Percentiles rank a stretch among this genome's conserved stretches.
These are phyloP conservation scores for Agelastica alni DNA, from an alignment of 2,888 invertebrate genomes.

Conservation along the genomic window DNA sequence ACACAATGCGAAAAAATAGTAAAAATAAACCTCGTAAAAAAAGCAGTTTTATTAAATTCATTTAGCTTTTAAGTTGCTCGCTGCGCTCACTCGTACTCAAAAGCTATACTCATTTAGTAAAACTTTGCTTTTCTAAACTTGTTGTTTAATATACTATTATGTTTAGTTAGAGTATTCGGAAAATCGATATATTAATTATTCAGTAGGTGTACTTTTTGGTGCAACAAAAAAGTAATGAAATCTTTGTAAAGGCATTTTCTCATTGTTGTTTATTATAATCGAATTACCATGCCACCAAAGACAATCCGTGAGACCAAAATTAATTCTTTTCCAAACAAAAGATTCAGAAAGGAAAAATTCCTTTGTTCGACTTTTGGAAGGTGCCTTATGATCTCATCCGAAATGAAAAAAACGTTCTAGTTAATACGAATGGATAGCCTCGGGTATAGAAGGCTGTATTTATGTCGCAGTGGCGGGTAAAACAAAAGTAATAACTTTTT, in stretches of 20 bases:
- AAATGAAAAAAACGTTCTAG: constrained; percentile 32
- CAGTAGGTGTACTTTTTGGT: background rate
- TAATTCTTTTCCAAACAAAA: constrained; percentile 25
- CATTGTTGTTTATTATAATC: constrained; percentile 14
- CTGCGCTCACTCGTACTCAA: too few relatives aligned
- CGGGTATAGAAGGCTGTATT: constrained; percentile 23
- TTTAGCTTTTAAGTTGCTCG: too few relatives aligned
- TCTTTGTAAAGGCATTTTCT: background rate
- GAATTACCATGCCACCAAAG: constrained; percentile 14
- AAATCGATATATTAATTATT: background rate
- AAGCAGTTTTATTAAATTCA: too few relatives aligned
- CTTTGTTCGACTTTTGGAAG: constrained; percentile 27
- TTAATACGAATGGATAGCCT: constrained; percentile 35
- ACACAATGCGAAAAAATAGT: background rate
- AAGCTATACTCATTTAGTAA: too few relatives aligned
- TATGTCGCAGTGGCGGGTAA: too few relatives aligned
- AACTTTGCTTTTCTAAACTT: too few relatives aligned
- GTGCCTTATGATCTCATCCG: constrained; percentile 30
- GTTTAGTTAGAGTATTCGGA: too few relatives aligned
- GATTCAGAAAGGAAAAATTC: constrained; percentile 15
- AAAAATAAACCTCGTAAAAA: too few relatives aligned
- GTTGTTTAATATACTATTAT: too few relatives aligned
- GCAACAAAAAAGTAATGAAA: constrained; percentile 9
- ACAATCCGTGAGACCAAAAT: constrained; percentile 20
- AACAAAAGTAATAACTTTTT: too few relatives aligned